Evolutionary conservation across 2,888 invertebrate species (phyloP), one percentile per base, ranked within the genome.

Genomic region (Ashinkailepas kermadecensis): DNA sequence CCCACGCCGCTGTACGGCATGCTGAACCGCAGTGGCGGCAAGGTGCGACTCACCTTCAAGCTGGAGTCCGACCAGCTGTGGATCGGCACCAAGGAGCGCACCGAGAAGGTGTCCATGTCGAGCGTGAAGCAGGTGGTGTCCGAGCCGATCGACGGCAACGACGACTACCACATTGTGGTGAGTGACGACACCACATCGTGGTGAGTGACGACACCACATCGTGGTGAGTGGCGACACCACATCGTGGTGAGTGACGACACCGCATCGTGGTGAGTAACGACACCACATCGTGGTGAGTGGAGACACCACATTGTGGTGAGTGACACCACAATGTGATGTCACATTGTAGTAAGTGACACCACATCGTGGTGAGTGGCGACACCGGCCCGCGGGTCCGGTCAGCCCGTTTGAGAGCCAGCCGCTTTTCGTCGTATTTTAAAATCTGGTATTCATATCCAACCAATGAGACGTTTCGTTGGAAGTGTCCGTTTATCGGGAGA

Each of bases 21-120:
- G 96, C 89, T 96, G 86, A 96, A 95, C 88, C 95, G 95, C 87
- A 91, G 92, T 83, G 95, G 95, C 23, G 94, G 94, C 9, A 96
- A 95, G 90, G 94, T 96, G 81, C 90, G 96, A 85, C 90, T 96
- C 83, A 96, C 96, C 80, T 96, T 96, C 88, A 96, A 96, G 90
- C 90, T 96, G 86, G 96, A 96, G 87, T 90, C 91, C 85, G 96
- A 96, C 85, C 94, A 96, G 87, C 89, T 96, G 23, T 96, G 96
- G 96, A 92, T 96, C 78, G 95, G 95, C 82, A 96, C 96, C 80
- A 95, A 95, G 89, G 96, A 96, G 87, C 90, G 95, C 85, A 96
- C 96, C 83, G 95, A 96, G 86, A 96, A 96, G 89, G 90, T 96
- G 86, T 92, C 94, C 84, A 95, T 96, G 94, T 93, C 92, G 85